Percentiles rank a stretch among this genome's conserved stretches.
These are phyloP conservation scores for Oophaga sylvatica DNA, from an alignment of 2,797 vertebrate genomes.

Conservation along the genomic window DNA sequence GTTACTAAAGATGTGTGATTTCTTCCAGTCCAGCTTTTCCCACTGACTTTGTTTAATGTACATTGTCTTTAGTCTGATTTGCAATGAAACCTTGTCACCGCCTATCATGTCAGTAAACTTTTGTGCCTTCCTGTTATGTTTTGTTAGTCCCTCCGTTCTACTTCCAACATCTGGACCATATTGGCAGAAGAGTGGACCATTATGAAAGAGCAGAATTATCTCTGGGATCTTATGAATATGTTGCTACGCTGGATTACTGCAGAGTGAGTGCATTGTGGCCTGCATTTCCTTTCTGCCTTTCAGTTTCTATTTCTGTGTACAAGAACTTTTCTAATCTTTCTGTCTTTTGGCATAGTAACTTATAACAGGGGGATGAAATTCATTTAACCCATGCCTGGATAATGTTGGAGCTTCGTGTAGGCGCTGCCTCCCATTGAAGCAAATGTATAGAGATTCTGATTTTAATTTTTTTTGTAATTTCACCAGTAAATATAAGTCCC, in stretches of 20 bases:
- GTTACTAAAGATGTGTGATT: not conserved
- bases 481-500: too few relatives aligned
- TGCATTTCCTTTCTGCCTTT: conserved; percentile 17
- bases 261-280: conserved; percentile 77
- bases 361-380: conserved; percentile 10
- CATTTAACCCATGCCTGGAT: not conserved
- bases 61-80: not conserved
- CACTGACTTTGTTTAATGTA: not conserved
- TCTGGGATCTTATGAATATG: conserved; percentile 92
- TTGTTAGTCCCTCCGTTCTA: conserved; percentile 85
- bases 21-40: not conserved
- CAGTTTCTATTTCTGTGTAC: conserved; percentile 17
- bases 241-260: conserved; percentile 93
- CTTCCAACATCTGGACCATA: conserved; percentile 96
- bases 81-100: conserved; percentile 18
- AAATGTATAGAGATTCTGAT: not conserved
- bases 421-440: not conserved
- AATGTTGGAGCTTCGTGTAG: not conserved
- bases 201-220: conserved; percentile 92
- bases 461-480: too few relatives aligned
- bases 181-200: conserved; percentile 87
- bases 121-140: conserved; percentile 60
- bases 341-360: not conserved
- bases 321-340: conserved; percentile 9
- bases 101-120: conserved; percentile 56